Base-by-base conservation (phyloP, 2,797 vertebrate genomes). In the Staurois parvus region DNA sequence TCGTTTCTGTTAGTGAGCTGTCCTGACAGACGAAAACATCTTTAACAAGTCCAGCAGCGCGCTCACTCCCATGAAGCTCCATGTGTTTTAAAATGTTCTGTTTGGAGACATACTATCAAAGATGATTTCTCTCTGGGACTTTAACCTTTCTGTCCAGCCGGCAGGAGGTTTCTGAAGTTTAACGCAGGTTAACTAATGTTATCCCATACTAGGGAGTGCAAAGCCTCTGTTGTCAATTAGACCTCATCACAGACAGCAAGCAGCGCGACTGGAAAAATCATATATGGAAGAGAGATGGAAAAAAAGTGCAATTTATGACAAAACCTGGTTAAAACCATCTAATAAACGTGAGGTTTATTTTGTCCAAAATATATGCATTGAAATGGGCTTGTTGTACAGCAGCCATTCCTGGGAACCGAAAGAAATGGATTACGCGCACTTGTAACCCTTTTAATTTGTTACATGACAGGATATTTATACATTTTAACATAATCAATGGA, bases 131-230 rank as follows among this genome's bases (percentile, higher is more conserved):
- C 85, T 24, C 59, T 77, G 85, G 85, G 85, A 73, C 76, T 72
- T 83, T 86, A 86, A 86, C 85, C 79, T 79, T 83, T 87, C 59
- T 66, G 80, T 83, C 69, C 59, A n/a, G n/a, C 73, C 75, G 69
- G 68, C 81, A 74, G 75, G 85, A 83, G 80, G 76, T n/a, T n/a
- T n/a, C 62, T 68, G 76, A 74, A 70, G 81, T 87, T 83, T 87
- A 87, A 77, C n/a, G 66, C 75, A 79, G 85, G 85, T 87, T 87
- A 83, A 83, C 80, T 83, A 73, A 77, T 87, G 85, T 87, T 68
- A 79, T 76, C 75, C 81, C 76, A 59, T 17, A n/a, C n/a, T n/a
- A 10, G 80, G 85, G 80, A 87, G 17, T 24, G 28, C 28, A 21
- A n/a, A n/a, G 40, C 74, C 79, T 86, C 85, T 79, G 80, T 77